Evolutionary conservation across 2,888 invertebrate species (phyloP), one percentile per base, ranked within the genome.

Genomic region (Spisula subtruncata): DNA sequence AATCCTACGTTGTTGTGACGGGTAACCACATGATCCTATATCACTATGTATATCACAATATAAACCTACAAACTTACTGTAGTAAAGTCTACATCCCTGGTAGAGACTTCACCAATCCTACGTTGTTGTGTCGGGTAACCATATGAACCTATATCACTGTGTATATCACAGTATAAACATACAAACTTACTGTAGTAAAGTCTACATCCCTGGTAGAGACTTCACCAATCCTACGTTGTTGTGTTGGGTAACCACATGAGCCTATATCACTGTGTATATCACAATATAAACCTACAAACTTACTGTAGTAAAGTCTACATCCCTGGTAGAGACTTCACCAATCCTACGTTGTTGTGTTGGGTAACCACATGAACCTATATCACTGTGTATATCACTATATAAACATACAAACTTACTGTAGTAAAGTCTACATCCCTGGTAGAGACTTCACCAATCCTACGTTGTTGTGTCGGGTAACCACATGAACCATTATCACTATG

Each of bases 371-470:
- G 80, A 56, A 81, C 87, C 87, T 75, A 82, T 8, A 75, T 91
- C 91, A 81, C 90, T 89, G 10, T 83, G 66, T 5, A 90, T 48
- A 80, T n/a, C n/a, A n/a, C n/a, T n/a, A 41, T 41, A 41, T 41
- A 41, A 41, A 2, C 4, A 41, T 41, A 41, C 41, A 41, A 41
- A 86, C 89, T 88, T 86, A 92, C 92, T 60, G 46, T 51, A 18
- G 87, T 88, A 56, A 89, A 92, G 5, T 81, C 54, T 0, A 92
- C 81, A 46, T 92, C 92, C 16, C 87, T 89, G 2, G 92, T 92
- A n/a, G 80, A 80, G 25, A 87, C 86, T 84, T 92, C 88, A 32
- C 87, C 92, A 2, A 87, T 48, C 54, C 87, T 87, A 48, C 83
- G 83, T 35, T 90, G 91, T 18, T 81, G 81, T 10, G 41, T 20